phyloP scores from a whole-genome alignment of 2,888 invertebrate genomes.

The Carpatolechia fugitivella region DNA sequence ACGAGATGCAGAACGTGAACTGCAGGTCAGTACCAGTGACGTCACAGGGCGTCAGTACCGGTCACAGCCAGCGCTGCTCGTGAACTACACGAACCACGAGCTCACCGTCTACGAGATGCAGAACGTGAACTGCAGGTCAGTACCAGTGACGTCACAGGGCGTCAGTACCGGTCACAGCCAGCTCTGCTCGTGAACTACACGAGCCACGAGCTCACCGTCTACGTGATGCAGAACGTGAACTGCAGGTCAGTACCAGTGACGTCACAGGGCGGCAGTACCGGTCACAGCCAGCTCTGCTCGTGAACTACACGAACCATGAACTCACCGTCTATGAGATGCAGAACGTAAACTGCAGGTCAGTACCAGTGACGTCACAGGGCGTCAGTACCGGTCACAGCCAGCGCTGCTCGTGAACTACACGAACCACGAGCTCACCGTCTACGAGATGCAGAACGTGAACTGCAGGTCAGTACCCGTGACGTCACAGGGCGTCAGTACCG shows the following conservation, averaged over 20 bases:
- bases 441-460: constrained; percentile 87
- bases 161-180: constrained; percentile 90
- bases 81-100: constrained; percentile 86
- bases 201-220: constrained; percentile 80
- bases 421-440: constrained; percentile 80
- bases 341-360: too few relatives aligned
- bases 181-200: constrained; percentile 94
- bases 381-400: constrained; percentile 90
- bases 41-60: constrained; percentile 91
- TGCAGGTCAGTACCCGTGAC: constrained; percentile 59
- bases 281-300: too few relatives aligned
- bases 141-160: constrained; percentile 92
- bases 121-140: constrained; percentile 83
- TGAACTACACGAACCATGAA: too few relatives aligned
- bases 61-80: constrained; percentile 91
- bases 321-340: too few relatives aligned
- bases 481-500: too few relatives aligned
- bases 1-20: too few relatives aligned
- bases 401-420: constrained; percentile 94
- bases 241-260: constrained; percentile 62
- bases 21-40: too few relatives aligned
- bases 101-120: constrained; percentile 88
- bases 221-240: constrained; percentile 87
- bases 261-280: too few relatives aligned
- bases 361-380: constrained; percentile 89